Conservation (phyloP, 2,888 invertebrate genomes). For the Furcula furcula region DNA sequence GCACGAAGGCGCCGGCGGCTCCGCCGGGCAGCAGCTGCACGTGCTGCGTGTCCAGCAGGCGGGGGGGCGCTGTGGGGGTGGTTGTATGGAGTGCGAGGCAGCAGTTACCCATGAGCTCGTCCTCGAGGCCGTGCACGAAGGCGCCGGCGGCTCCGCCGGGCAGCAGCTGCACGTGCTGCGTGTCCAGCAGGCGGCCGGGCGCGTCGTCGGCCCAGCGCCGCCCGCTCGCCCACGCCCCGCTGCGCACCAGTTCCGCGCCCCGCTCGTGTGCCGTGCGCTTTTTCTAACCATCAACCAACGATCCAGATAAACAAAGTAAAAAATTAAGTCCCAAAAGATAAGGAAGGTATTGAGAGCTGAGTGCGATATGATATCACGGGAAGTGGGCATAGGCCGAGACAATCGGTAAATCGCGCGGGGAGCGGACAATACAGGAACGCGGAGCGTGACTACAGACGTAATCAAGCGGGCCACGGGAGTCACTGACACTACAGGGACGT, state of each 20-base stretch:
- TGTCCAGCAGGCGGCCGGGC: slow-evolving; percentile 93
- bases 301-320: too few species aligned
- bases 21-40: slow-evolving; percentile 94
- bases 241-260: slow-evolving; percentile 89
- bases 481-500: too few species aligned
- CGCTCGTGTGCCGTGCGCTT: slow-evolving; percentile 93
- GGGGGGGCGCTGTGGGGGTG: slow-evolving; percentile 95
- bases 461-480: too few species aligned
- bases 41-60: slow-evolving; percentile 88
- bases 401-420: too few species aligned
- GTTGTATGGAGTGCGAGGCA: not conserved
- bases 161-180: slow-evolving; percentile 87
- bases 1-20: slow-evolving; percentile 98
- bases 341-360: too few species aligned
- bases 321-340: not conserved
- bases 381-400: too few species aligned
- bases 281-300: too few species aligned
- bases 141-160: slow-evolving; percentile 98
- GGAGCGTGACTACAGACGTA: too few species aligned
- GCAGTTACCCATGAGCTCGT: slow-evolving; percentile 92
- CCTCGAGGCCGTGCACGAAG: slow-evolving; percentile 98
- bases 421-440: too few species aligned
- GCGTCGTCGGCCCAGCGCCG: slow-evolving; percentile 89
- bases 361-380: too few species aligned
- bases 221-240: slow-evolving; percentile 90